Conservation (phyloP, 2,797 vertebrate species). For the Anniella stebbinsi region DNA sequence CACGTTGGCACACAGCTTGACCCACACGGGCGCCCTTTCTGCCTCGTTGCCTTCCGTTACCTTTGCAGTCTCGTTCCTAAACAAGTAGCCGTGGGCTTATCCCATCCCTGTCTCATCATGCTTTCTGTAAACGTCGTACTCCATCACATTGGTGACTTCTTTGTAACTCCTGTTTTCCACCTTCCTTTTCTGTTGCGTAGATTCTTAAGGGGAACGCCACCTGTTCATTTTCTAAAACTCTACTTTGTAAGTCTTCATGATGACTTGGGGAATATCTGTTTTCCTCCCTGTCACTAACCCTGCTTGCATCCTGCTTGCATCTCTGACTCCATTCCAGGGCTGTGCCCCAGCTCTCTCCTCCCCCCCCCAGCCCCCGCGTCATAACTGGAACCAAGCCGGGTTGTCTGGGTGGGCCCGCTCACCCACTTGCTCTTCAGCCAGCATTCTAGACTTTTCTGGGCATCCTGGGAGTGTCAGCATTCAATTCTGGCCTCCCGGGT, state of each 20-base stretch:
- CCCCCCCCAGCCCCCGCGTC: constrained; percentile 28
- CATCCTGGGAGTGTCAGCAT: neutral
- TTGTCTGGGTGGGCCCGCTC: constrained; percentile 45
- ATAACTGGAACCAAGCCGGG: constrained; percentile 44
- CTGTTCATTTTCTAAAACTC: constrained; percentile 91
- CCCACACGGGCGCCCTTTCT: neutral
- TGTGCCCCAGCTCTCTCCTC: constrained; percentile 22
- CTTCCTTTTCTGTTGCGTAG: constrained; percentile 88
- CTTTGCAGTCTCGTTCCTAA: neutral
- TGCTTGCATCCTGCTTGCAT: constrained; percentile 75
- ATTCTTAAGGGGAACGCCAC: constrained; percentile 95
- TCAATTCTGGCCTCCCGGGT: no score
- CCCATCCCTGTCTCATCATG: constrained; percentile 25
- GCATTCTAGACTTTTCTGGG: neutral
- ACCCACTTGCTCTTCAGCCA: constrained; percentile 32
- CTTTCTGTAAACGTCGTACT: constrained; percentile 30
- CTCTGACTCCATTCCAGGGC: constrained; percentile 56
- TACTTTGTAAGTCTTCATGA: constrained; percentile 92
- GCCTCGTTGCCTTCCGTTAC: neutral
- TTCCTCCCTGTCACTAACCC: constrained; percentile 75
- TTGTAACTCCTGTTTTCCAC: constrained; percentile 79
- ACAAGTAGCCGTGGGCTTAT: constrained; percentile 11
- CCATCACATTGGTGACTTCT: constrained; percentile 34
- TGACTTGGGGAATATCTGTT: constrained; percentile 71
- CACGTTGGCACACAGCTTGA: neutral